Evolutionary conservation across 2,113 vertebrate genomes (phyloP).

Genomic region (Clinocottus analis): DNA sequence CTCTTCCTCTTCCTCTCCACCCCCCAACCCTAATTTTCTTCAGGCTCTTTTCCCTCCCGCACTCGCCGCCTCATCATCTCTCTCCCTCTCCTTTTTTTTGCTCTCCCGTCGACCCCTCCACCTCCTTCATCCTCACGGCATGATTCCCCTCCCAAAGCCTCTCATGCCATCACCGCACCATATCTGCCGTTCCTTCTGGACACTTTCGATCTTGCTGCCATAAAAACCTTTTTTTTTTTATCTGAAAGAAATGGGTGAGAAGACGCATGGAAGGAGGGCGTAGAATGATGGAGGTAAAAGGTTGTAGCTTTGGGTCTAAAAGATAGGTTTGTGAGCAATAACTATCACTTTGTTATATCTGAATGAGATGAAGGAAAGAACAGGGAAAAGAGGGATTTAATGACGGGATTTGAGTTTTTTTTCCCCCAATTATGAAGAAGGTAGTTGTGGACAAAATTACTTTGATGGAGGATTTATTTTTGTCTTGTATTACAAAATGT

Average conservation of each 20-base stretch:
- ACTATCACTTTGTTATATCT: no score
- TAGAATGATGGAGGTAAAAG: conserved; percentile 51
- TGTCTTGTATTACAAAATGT: neutral
- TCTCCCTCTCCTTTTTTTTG: conserved; percentile 13
- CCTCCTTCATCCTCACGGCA: conserved; percentile 46
- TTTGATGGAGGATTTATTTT: neutral
- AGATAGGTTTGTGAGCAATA: no score
- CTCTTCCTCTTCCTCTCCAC: neutral
- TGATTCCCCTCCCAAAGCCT: conserved; percentile 13
- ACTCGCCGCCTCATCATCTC: conserved; percentile 41
- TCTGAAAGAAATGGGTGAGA: conserved; percentile 43
- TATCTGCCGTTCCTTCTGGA: conserved; percentile 50
- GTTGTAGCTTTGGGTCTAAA: conserved; percentile 55
- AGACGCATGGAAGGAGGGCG: conserved; percentile 19
- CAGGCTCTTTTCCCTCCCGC: conserved; percentile 18
- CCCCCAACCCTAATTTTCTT: conserved; percentile 7
- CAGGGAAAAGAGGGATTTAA: conserved; percentile 15
- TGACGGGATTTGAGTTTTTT: neutral
- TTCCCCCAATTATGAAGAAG: neutral
- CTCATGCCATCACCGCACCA: conserved; percentile 47
- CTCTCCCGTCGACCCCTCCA: conserved; percentile 13
- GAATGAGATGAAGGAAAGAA: no score
- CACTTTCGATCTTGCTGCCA: conserved; percentile 44
- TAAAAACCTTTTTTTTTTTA: conserved; percentile 57
- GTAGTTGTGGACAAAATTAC: neutral